Conservation (phyloP, 2,797 vertebrate species). For the Pantherophis vulpinus region DNA sequence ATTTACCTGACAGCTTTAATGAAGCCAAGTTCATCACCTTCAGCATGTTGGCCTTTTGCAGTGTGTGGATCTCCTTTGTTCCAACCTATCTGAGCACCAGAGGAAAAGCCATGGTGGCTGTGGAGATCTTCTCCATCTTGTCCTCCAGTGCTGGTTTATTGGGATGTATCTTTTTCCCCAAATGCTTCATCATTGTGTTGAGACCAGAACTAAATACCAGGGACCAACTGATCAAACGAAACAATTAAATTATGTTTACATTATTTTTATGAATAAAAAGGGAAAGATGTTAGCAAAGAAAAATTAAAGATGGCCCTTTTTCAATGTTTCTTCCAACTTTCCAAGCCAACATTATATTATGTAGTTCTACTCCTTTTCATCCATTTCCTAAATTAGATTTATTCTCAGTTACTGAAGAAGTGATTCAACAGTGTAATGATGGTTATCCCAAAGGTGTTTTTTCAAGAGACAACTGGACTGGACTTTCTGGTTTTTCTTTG, state of each 20-base stretch:
- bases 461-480: too few species aligned
- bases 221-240: not conserved
- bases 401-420: not conserved
- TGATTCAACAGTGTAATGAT: not conserved
- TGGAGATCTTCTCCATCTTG: not conserved
- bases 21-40: not conserved
- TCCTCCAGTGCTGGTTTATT: not conserved
- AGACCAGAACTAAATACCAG: not conserved
- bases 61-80: not conserved
- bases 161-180: not conserved
- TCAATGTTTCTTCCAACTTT: not conserved
- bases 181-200: not conserved
- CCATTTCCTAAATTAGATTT: not conserved
- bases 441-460: not conserved
- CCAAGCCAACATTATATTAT: not conserved
- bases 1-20: not conserved
- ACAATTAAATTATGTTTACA: not conserved
- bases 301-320: not conserved
- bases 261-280: not conserved
- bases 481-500: too few species aligned
- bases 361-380: not conserved
- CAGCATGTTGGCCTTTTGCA: not conserved
- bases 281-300: not conserved
- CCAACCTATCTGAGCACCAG: not conserved
- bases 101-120: not conserved